Evolutionary conservation across 1,140 invertebrate species (phyloP), one percentile per base, ranked within the genome.

Genomic region (Paraescarpia echinospica): DNA sequence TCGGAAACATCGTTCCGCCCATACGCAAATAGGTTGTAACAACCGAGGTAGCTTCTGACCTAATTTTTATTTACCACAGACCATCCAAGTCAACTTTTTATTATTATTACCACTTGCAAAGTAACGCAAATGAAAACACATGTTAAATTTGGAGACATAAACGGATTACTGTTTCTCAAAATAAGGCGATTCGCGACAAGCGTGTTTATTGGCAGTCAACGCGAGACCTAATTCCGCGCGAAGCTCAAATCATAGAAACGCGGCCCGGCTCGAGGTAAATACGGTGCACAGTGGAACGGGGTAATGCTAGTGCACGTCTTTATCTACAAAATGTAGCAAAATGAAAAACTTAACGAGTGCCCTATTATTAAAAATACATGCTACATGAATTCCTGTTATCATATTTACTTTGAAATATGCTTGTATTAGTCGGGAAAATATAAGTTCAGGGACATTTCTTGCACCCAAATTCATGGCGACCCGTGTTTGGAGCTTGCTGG

Each of bases 271-370:
- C 90, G 90, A 90, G 90, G 90, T 90, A 90, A 90, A 41, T 41
- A 90, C 90, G 90, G 90, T 90, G n/a, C 90, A 33, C n/a, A 41
- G 90, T 41, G 90, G 90, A 90, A 90, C 35, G 90, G 90, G 90
- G 90, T 90, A 90, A 90, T 34, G 90, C 33, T 90, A 34, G 90
- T 90, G 34, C 59, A 77, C 59, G 59, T 77, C 59, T 77, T 77
- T 77, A 77, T 27, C 59, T 77, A 2, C 59, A 27, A 77, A 77
- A 12, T 77, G 59, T 77, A 77, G 27, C 59, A 18, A 77, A 77
- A 77, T 77, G 14, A 77, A 77, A 77, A 77, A 18, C 59, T 77
- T 77, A 77, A 77, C 59, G 59, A 77, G 59, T 77, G 59, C 2
- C 59, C 4, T 12, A 77, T 77, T 27, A 77, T 77, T 77, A 77